Conservation (phyloP, 2,113 vertebrate genomes). For the Apteryx mantelli region DNA sequence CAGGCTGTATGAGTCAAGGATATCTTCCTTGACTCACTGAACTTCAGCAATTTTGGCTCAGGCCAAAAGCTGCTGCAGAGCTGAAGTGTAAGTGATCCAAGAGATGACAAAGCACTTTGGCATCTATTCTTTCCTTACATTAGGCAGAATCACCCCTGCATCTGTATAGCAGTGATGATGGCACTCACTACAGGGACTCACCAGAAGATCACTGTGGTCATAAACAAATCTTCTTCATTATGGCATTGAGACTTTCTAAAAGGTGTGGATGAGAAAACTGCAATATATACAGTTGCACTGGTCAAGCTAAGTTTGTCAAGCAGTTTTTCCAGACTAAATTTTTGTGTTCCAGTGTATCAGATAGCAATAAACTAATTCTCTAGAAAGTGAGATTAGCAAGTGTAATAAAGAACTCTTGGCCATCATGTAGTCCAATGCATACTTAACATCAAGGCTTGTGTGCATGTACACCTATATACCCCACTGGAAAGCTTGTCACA, state of each 20-base stretch:
- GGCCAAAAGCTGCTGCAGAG: background rate
- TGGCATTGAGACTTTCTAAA: background rate
- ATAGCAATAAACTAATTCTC: background rate
- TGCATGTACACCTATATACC: background rate
- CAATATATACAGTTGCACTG: background rate
- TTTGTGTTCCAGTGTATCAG: background rate
- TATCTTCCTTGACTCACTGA: background rate
- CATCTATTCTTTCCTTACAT: background rate
- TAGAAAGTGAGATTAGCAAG: background rate
- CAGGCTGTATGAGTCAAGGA: background rate
- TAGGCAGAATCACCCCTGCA: background rate
- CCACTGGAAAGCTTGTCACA: background rate
- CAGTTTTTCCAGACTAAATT: background rate
- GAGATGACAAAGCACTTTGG: background rate
- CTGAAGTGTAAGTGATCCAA: background rate
- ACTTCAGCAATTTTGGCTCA: background rate
- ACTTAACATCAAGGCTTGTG: background rate
- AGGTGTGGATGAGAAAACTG: background rate
- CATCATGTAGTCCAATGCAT: accelerated
- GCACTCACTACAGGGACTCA: accelerated
- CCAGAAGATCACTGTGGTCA: background rate
- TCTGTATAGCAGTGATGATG: background rate
- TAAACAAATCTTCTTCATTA: background rate
- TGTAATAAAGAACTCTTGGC: background rate
- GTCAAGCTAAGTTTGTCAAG: background rate